phyloP scores from a whole-genome alignment of 2,888 invertebrate genomes.

The Acleris literana region DNA sequence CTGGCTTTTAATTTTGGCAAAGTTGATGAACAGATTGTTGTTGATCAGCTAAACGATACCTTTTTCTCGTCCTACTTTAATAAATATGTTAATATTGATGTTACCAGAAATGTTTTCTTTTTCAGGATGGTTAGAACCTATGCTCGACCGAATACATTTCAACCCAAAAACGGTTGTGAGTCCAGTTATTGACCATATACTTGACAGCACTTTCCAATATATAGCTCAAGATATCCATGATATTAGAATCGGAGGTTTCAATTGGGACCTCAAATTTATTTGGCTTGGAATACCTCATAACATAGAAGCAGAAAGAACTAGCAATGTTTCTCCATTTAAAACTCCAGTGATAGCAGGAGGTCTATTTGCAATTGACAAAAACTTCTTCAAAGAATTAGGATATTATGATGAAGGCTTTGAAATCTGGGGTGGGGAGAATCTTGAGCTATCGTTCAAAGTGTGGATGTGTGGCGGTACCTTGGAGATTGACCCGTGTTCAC shows the following conservation, averaged over 20 bases:
- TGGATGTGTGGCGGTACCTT: slow-evolving; percentile 99
- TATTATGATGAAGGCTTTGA: slow-evolving; percentile 98
- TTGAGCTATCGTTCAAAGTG: slow-evolving; percentile 98
- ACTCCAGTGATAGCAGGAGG: slow-evolving; percentile 99
- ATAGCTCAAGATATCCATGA: slow-evolving; percentile 89
- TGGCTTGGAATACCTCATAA: slow-evolving; percentile 97
- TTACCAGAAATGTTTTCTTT: slow-evolving; percentile 27
- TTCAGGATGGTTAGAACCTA: slow-evolving; percentile 94
- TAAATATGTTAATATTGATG: too few relatives aligned
- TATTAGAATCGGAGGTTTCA: slow-evolving; percentile 94
- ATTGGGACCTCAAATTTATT: slow-evolving; percentile 95
- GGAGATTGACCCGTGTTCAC: slow-evolving; percentile 99
- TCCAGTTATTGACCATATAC: slow-evolving; percentile 96
- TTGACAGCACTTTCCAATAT: slow-evolving; percentile 94
- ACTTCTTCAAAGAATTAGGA: slow-evolving; percentile 95
- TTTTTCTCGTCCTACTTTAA: not conserved
- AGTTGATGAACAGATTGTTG: too few relatives aligned
- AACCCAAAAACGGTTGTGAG: slow-evolving; percentile 92
- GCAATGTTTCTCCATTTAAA: slow-evolving; percentile 91
- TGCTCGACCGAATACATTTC: slow-evolving; percentile 90
- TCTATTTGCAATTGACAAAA: slow-evolving; percentile 94
- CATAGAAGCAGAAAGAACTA: slow-evolving; percentile 88
- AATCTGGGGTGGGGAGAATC: slow-evolving; percentile 99
- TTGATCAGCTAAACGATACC: too few relatives aligned
- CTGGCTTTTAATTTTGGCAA: too few relatives aligned